Base-by-base conservation (phyloP, 30 jellyfish, hydroid and myxozoan genomes). In the Cassiopea andromeda region DNA sequence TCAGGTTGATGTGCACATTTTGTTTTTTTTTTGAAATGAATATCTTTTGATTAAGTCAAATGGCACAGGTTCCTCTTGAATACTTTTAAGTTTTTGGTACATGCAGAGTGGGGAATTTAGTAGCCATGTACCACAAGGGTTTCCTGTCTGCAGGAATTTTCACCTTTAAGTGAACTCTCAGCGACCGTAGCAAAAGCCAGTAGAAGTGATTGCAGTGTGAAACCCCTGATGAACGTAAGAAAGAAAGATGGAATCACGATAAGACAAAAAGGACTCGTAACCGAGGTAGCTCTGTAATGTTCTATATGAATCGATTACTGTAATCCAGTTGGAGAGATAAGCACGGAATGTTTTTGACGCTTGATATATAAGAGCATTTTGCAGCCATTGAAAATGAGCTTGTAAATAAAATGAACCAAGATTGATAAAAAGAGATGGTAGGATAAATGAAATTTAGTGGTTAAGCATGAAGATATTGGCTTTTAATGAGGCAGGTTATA, bases 291-390 rank as follows among this genome's bases (percentile, higher is more conserved):
- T 18, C n/a, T 61, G 46, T 48, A 60, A 66, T 61, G 90, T 81
- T 81, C 46, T 81, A 60, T 81, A 48, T 64, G 71, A 81, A 81
- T 64, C 81, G 81, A 60, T 81, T 81, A 81, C 90, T 43, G 72
- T 81, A 81, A 81, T 81, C 90, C 71, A 81, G 82, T 66, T 81
- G 46, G 69, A 15, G 73, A 47, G 90, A 81, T 81, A 81, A 69
- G 90, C 46, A 8, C 44, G 75, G 90, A 81, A 81, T 81, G 90
- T 81, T 81, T 44, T 81, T 60, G 81, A 64, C 15, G 57, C 18
- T 43, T 50, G 54, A 48, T 10, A 70, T 54, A 47, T 77, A 38
- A 77, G 70, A 46, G 86, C 50, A 49, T 77, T 77, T 43, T 54
- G 7, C 48, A 77, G 50, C 43, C 18, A 77, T 47, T 43, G 74